Base-by-base conservation (phyloP, 2,113 vertebrate genomes). In the Rhinogobius similis region DNA sequence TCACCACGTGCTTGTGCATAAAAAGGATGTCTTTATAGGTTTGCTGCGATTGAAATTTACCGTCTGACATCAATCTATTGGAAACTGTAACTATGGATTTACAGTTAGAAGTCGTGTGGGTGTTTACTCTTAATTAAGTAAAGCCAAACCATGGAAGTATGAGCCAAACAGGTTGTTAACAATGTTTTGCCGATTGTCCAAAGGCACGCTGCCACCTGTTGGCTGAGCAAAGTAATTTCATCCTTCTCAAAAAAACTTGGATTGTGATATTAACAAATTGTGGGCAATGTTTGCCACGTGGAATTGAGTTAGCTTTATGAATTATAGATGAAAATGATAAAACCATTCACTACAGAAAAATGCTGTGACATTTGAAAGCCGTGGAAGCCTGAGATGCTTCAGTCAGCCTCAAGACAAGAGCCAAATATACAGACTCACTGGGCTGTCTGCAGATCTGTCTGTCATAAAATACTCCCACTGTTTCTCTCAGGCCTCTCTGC, bases 261-360 rank as follows among this genome's bases (percentile, higher is more conserved):
- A 55, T 39, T 67, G 38, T 76, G 65, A 75, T 75, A 78, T 79
- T 76, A 76, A 82, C 70, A 75, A 61, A 72, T 43, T 46, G 59
- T 62, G 77, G 75, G 71, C 32, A 69, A 67, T 76, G 81, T 80
- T 83, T 77, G 73, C 48, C 27, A 52, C n/a, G 77, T 68, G 77
- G 66, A 72, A 76, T 79, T 29, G 44, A 68, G 26, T 27, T 29
- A 61, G 58, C 27, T 36, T 38, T 63, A 83, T 85, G 65, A 87
- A 84, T 86, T 81, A 86, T 82, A 76, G 53, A 87, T 83, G 69
- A 82, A 53, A 58, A 69, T 67, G 67, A 77, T 65, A 83, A 82
- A 84, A 70, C 65, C 62, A 50, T 32, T 23, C 38, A 76, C 27
- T 70, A 70, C 76, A 77, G 68, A 70, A 72, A 81, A 72, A 71